These are phyloP conservation scores for Agelaius phoeniceus DNA, from an alignment of 2,113 vertebrate genomes.

Conservation along the genomic window DNA sequence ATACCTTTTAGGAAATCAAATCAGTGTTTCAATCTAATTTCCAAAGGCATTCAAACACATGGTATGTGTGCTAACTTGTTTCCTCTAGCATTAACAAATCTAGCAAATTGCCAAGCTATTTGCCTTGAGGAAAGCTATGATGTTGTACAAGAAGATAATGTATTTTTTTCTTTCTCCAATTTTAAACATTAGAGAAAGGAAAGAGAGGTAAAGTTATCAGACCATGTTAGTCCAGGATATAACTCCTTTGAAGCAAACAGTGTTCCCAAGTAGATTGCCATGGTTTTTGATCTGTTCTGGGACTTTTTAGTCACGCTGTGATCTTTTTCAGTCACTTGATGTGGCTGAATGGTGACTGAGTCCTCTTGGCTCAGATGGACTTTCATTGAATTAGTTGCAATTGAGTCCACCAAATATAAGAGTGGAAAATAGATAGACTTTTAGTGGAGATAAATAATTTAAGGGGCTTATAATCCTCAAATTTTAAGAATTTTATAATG, in stretches of 20 bases:
- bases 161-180: slow-evolving; percentile 51
- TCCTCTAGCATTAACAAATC: slow-evolving; percentile 73
- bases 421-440: not conserved
- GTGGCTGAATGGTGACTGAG: not conserved
- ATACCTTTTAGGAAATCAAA: slow-evolving; percentile 73
- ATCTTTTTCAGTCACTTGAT: not conserved
- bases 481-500: not conserved
- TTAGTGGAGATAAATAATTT: not conserved
- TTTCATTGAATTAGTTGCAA: not conserved
- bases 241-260: not conserved
- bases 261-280: not conserved
- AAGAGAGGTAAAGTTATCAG: slow-evolving; percentile 28
- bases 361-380: not conserved
- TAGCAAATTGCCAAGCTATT: slow-evolving; percentile 69
- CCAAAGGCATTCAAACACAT: slow-evolving; percentile 71
- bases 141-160: slow-evolving; percentile 64
- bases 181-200: slow-evolving; percentile 61
- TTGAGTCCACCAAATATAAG: not conserved
- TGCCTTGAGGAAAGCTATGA: slow-evolving; percentile 64
- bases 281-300: not conserved
- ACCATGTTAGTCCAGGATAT: not conserved
- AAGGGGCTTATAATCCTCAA: not conserved
- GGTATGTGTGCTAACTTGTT: slow-evolving; percentile 74
- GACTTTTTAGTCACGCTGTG: not conserved
- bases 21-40: slow-evolving; percentile 73